Evolutionary conservation across 1,140 invertebrate species (phyloP).

Genomic region (Euschistus heros): DNA sequence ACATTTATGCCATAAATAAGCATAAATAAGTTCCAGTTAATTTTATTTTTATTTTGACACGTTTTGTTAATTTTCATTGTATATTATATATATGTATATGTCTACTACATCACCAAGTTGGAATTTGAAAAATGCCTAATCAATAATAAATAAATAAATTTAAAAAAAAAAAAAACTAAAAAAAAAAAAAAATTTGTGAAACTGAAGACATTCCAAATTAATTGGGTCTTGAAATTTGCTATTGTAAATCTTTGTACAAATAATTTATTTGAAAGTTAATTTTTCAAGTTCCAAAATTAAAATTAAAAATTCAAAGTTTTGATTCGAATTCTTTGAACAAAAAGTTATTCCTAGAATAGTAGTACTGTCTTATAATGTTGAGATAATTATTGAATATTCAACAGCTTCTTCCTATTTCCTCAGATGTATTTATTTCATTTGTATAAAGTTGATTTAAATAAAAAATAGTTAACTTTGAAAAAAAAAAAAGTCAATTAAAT

Average conservation of each 20-base stretch:
- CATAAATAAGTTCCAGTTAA: conserved; percentile 13
- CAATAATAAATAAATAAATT: not conserved
- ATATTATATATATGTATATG: conserved; percentile 16
- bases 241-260: conserved; percentile 17
- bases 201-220: conserved; percentile 2
- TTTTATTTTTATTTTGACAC: conserved; percentile 10
- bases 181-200: not conserved
- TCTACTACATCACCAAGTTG: conserved; percentile 11
- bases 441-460: conserved; percentile 16
- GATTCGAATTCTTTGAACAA: not conserved
- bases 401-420: conserved; percentile 14
- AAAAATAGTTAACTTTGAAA: conserved; percentile 4
- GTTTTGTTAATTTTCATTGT: conserved; percentile 8
- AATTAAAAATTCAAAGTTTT: not conserved
- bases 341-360: conserved; percentile 7
- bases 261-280: conserved; percentile 8
- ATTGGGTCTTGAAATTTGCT: conserved; percentile 12
- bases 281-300: conserved; percentile 5
- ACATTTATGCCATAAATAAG: conserved; percentile 3
- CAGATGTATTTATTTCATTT: conserved; percentile 13
- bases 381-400: conserved; percentile 1
- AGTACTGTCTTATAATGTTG: conserved; percentile 9
- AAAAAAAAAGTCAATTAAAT: conserved; percentile 17
- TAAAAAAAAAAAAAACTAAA: conserved; percentile 1
- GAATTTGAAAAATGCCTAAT: conserved; percentile 12